These are phyloP conservation scores for Eospalax fontanierii DNA, from an alignment of 2,797 vertebrate genomes.

Conservation along the genomic window DNA sequence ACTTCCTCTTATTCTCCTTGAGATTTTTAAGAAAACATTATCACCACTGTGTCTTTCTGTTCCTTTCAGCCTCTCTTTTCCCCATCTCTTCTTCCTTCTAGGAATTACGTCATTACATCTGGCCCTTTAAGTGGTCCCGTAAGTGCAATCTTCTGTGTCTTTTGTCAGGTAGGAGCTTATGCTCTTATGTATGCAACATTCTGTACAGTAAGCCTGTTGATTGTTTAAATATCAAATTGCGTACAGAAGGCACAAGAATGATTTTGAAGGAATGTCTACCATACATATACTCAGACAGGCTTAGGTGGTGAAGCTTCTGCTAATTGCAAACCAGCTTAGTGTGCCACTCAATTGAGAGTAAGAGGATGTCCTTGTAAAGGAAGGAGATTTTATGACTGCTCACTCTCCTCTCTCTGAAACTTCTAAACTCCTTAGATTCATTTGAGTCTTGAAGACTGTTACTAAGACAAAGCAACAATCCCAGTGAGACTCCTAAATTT, in stretches of 20 bases:
- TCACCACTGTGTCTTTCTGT: not conserved
- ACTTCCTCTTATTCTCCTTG: not conserved
- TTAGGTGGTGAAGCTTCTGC: not conserved
- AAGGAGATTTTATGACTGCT: constrained; percentile 17
- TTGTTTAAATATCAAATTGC: not conserved
- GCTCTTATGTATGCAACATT: not conserved
- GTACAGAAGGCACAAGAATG: not conserved
- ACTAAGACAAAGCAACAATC: constrained; percentile 56
- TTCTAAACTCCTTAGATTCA: constrained; percentile 53
- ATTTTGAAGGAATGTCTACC: not conserved
- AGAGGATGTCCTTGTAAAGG: constrained; percentile 26
- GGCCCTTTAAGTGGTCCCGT: not conserved
- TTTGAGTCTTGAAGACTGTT: constrained; percentile 65
- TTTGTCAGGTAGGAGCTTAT: not conserved
- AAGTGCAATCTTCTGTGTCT: not conserved
- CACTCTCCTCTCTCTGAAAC: constrained; percentile 28
- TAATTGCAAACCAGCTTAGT: not conserved
- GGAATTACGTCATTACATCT: not conserved
- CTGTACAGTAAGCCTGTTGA: not conserved
- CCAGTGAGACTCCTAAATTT: constrained; percentile 55
- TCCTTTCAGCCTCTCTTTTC: not conserved
- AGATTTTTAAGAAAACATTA: not conserved
- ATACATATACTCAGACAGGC: not conserved
- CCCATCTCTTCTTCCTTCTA: not conserved
- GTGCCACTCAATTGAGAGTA: not conserved